Conservation (phyloP, 2,888 invertebrate genomes). For the Meandrusa payeni region DNA sequence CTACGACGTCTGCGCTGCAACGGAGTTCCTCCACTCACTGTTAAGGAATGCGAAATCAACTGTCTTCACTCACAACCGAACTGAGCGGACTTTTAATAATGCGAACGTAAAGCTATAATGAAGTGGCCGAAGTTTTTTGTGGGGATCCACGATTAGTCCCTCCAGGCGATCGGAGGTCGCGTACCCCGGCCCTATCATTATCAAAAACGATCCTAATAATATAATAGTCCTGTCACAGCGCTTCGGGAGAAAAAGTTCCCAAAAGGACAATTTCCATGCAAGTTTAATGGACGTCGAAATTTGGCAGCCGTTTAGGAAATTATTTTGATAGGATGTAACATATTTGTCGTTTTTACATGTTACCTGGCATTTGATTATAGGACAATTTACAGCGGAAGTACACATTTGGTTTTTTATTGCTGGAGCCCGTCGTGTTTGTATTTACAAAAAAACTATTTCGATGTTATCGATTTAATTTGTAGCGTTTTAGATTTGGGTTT, state of each 20-base stretch:
- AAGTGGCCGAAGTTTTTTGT: slow-evolving; percentile 72
- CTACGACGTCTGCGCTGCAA: slow-evolving; percentile 34
- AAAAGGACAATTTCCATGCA: slow-evolving; percentile 71
- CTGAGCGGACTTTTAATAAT: slow-evolving; percentile 40
- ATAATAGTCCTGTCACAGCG: slow-evolving; percentile 78
- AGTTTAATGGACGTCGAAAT: slow-evolving; percentile 64
- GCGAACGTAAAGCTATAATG: slow-evolving; percentile 58
- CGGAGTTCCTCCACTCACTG: slow-evolving; percentile 40
- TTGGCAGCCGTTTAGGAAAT: slow-evolving; percentile 67
- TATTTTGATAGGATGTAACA: slow-evolving; percentile 50
- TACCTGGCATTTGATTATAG: slow-evolving; percentile 36
- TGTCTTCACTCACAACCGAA: slow-evolving; percentile 37
- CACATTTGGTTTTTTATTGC: slow-evolving; percentile 6
- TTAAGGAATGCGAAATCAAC: slow-evolving; percentile 58
- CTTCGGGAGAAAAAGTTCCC: slow-evolving; percentile 58
- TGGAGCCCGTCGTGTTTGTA: not conserved
- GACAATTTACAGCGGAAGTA: slow-evolving; percentile 17
- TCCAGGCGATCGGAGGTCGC: slow-evolving; percentile 65
- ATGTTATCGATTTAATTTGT: slow-evolving; percentile 4
- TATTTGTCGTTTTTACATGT: slow-evolving; percentile 42
- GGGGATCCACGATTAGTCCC: slow-evolving; percentile 60
- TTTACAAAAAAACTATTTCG: slow-evolving; percentile 5
- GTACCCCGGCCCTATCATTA: slow-evolving; percentile 72
- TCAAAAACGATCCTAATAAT: slow-evolving; percentile 77
- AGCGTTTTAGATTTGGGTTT: no score